Conservation (phyloP, 2,797 vertebrate species). For the Semotilus atromaculatus region DNA sequence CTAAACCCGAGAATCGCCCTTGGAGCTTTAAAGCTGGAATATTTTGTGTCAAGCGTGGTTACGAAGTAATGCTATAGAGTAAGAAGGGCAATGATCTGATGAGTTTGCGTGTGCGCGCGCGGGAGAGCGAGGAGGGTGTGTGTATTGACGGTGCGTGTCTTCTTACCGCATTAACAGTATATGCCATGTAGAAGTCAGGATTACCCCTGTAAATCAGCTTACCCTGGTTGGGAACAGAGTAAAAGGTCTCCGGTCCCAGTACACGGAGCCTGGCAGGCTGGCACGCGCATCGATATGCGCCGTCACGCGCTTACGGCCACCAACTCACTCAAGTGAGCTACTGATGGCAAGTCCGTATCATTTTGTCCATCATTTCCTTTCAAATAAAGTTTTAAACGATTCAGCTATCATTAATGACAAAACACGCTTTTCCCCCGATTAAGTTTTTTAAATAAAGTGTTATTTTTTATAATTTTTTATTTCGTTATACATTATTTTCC, state of each 20-base stretch:
- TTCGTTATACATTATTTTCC: neutral
- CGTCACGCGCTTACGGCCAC: neutral
- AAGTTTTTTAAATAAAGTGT: neutral
- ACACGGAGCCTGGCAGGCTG: neutral
- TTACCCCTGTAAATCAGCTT: neutral
- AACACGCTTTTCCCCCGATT: too few relatives aligned
- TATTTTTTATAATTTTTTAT: neutral
- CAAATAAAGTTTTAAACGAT: neutral
- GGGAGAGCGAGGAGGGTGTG: neutral
- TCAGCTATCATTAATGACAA: neutral
- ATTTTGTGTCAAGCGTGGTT: neutral
- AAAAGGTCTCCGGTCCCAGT: neutral
- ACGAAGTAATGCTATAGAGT: constrained; percentile 6
- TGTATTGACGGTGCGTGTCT: neutral
- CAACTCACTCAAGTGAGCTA: neutral
- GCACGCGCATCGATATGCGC: neutral
- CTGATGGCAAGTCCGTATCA: neutral
- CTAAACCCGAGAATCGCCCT: constrained; percentile 9
- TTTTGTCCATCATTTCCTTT: neutral
- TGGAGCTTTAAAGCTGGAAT: constrained; percentile 1
- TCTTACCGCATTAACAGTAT: constrained; percentile 20
- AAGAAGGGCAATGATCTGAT: constrained; percentile 10
- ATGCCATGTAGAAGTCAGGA: constrained; percentile 28
- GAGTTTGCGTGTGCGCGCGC: neutral
- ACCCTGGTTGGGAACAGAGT: constrained; percentile 15